Percentiles rank a stretch among this genome's conserved stretches.
phyloP scores from a whole-genome alignment of 2,113 vertebrate genomes.

The Felis catus region DNA sequence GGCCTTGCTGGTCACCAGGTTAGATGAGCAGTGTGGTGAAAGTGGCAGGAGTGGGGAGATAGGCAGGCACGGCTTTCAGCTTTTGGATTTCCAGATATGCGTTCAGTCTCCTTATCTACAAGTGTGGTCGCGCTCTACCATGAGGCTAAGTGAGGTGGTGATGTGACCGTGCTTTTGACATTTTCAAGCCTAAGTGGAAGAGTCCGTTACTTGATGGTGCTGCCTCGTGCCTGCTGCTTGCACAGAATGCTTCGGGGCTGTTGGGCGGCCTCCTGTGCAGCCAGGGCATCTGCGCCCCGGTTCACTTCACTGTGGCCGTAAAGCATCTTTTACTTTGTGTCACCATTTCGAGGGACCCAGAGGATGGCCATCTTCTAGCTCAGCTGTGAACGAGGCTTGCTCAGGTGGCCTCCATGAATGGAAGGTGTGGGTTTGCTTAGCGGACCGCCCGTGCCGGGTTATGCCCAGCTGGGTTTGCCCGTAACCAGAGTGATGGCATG shows the following conservation, averaged over 20 bases:
- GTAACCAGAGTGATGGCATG: accelerated
- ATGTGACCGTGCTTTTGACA: neutral
- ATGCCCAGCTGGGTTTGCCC: neutral
- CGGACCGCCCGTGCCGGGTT: too few relatives aligned
- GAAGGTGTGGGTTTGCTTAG: neutral
- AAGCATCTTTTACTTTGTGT: accelerated
- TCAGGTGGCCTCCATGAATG: accelerated
- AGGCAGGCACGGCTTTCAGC: neutral
- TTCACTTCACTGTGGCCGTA: too few relatives aligned
- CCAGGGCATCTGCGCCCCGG: neutral
- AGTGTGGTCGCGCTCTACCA: accelerated
- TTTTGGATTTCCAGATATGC: neutral
- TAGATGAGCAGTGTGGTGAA: neutral
- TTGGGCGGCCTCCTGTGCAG: neutral
- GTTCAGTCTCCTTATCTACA: neutral
- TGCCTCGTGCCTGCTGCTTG: neutral
- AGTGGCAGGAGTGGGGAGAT: accelerated
- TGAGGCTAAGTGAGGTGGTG: too few relatives aligned
- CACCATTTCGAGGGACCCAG: neutral
- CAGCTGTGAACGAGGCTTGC: neutral
- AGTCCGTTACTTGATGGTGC: too few relatives aligned
- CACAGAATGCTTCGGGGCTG: neutral
- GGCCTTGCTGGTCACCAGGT: neutral
- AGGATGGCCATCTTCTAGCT: neutral
- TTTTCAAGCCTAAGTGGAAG: neutral